Base-by-base conservation (phyloP, 2,888 invertebrate species). In the Notodonta dromedarius region DNA sequence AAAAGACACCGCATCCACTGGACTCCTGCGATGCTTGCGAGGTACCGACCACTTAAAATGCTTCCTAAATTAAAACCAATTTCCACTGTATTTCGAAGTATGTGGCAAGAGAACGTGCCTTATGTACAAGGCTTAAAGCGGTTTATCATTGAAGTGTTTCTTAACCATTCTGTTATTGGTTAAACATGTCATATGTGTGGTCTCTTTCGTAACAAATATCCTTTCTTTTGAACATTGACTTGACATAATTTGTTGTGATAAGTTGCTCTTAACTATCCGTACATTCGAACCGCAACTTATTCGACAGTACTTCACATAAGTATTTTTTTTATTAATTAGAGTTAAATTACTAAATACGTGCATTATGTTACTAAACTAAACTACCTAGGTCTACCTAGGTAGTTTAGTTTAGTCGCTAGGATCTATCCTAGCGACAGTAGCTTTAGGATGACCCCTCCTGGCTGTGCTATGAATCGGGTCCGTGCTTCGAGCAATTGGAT, bases 171-270 rank as follows among this genome's bases (percentile, higher is more conserved):
- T 7, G 39, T 53, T 35, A n/a, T 53, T 35, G 6, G 35, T 50
- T 53, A 51, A 51, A 32, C 51, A 32, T 51, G 51, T 24, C 32
- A 52, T 12, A 39, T 32, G 13, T 35, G 53, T 53, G 53, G 53
- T n/a, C 13, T n/a, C 6, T 53, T 53, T 12, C 39, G 53, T 39
- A 53, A 50, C 40, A 51, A 58, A 51, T 57, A 40, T n/a, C 46
- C 16, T 48, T 55, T 58, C 50, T 51, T 57, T 51, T 53, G 55
- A 4, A 12, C 51, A 40, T 50, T 57, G 39, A 16, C 12, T 51
- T 24, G 46, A 51, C 50, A 51, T 57, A 54, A 52, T 35, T 24
- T 46, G 48, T 50, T 13, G 12, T 40, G 16, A 55, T 55, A 9
- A 55, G 32, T n/a, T 46, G 8, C 9, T 51, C 0, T 9, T 6